Evolutionary conservation across 2,113 vertebrate genomes (phyloP).

Genomic region (Gambusia holbrooki): DNA sequence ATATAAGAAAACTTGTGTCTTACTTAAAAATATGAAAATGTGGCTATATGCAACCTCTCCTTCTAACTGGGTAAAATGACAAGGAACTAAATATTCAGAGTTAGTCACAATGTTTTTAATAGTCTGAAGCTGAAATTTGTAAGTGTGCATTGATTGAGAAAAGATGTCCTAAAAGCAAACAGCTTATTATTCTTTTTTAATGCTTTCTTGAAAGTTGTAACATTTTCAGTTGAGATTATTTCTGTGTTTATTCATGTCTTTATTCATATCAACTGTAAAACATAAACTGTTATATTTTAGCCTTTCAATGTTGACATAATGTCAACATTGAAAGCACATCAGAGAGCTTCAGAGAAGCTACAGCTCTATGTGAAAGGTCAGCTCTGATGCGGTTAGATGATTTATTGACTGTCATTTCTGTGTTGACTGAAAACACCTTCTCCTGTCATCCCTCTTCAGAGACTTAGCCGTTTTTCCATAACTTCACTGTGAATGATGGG

Average conservation of each 20-base stretch:
- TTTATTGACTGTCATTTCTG: constrained; percentile 37
- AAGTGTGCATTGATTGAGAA: too few species aligned
- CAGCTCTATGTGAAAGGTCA: neutral
- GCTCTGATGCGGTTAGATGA: constrained; percentile 33
- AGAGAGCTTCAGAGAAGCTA: neutral
- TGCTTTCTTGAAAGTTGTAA: neutral
- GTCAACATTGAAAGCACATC: neutral
- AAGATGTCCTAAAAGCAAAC: too few species aligned
- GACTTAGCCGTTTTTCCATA: constrained; percentile 19
- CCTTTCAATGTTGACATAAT: neutral
- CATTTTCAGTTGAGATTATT: neutral
- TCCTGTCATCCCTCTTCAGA: constrained; percentile 3
- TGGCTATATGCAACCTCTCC: neutral
- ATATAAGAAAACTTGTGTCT: neutral
- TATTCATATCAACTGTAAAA: neutral
- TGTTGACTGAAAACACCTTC: constrained; percentile 38
- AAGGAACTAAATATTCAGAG: too few species aligned
- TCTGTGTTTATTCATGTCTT: neutral
- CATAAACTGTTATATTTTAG: neutral
- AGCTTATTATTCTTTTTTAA: neutral
- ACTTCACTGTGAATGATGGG: constrained; percentile 35
- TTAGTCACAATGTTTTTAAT: too few species aligned
- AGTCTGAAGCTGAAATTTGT: too few species aligned
- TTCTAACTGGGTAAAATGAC: neutral
- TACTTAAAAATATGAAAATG: neutral